These are phyloP conservation scores for Pachyrhynchus sulphureomaculatus DNA, from an alignment of 1,140 invertebrate genomes.

Conservation along the genomic window DNA sequence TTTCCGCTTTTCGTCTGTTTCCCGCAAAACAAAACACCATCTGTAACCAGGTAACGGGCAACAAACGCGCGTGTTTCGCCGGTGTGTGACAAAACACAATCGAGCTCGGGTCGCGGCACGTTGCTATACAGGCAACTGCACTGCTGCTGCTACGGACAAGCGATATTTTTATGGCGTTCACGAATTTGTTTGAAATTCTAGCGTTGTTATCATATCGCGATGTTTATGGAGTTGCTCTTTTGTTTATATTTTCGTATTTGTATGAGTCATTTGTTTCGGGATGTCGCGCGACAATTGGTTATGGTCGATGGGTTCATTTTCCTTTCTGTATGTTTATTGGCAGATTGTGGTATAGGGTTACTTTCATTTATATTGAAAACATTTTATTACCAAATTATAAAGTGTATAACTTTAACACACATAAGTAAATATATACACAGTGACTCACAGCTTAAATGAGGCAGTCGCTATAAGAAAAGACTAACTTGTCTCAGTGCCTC, in stretches of 20 bases:
- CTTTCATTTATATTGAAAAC: too few relatives aligned
- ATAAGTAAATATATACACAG: too few relatives aligned
- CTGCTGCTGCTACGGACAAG: background rate
- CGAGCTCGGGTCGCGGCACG: background rate
- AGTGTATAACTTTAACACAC: too few relatives aligned
- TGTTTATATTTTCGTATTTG: background rate
- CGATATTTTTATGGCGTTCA: background rate
- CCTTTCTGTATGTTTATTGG: background rate
- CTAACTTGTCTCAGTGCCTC: too few relatives aligned
- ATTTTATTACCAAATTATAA: background rate
- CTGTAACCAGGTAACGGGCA: background rate
- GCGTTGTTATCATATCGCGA: constrained; percentile 10
- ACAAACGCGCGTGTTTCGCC: background rate
- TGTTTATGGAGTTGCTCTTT: background rate
- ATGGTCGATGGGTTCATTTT: background rate
- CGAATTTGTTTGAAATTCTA: background rate
- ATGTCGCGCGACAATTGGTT: background rate
- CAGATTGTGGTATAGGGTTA: too few relatives aligned
- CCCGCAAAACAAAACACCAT: constrained; percentile 1
- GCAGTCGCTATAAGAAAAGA: too few relatives aligned
- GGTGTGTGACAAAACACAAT: background rate
- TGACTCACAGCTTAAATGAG: too few relatives aligned
- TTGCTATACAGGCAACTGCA: background rate
- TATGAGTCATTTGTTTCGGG: constrained; percentile 1
- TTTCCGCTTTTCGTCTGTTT: background rate